Percentiles rank a stretch among this genome's conserved stretches.
Conservation (phyloP, 2,888 invertebrate species). For the Stomorhina lunata region DNA sequence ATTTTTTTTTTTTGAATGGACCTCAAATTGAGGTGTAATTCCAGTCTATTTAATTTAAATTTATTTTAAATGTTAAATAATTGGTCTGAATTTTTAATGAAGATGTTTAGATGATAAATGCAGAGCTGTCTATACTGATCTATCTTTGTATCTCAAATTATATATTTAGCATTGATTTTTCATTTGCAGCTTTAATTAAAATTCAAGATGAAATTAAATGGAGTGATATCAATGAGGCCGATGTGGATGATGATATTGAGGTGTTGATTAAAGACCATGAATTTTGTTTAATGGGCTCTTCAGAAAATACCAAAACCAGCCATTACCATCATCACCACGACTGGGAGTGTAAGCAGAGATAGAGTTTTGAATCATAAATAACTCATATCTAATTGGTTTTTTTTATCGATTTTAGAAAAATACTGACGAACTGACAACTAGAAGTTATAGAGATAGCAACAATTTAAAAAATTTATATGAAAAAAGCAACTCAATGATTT, state of each 20-base stretch:
- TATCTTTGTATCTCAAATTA: background rate
- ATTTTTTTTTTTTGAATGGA: background rate
- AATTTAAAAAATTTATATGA: too few relatives aligned
- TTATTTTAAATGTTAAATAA: background rate
- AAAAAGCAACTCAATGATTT: too few relatives aligned
- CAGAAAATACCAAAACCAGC: background rate
- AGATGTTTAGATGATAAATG: background rate
- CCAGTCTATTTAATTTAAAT: background rate
- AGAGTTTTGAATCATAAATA: background rate
- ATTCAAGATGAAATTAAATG: background rate
- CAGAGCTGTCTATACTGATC: background rate
- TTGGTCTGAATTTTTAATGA: background rate
- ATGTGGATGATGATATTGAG: too few relatives aligned
- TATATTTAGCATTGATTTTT: slow-evolving; percentile 20
- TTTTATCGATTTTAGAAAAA: background rate
- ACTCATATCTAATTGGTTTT: background rate
- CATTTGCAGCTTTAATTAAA: background rate
- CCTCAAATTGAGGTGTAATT: background rate
- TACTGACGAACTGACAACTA: too few relatives aligned
- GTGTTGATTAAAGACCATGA: slow-evolving; percentile 41
- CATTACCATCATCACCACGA: too few relatives aligned
- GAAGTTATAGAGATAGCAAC: too few relatives aligned
- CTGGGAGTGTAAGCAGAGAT: too few relatives aligned
- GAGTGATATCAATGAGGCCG: too few relatives aligned
- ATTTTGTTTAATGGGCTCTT: slow-evolving; percentile 3